Conservation (phyloP, 2,888 invertebrate species). For the Gryllus longicercus region DNA sequence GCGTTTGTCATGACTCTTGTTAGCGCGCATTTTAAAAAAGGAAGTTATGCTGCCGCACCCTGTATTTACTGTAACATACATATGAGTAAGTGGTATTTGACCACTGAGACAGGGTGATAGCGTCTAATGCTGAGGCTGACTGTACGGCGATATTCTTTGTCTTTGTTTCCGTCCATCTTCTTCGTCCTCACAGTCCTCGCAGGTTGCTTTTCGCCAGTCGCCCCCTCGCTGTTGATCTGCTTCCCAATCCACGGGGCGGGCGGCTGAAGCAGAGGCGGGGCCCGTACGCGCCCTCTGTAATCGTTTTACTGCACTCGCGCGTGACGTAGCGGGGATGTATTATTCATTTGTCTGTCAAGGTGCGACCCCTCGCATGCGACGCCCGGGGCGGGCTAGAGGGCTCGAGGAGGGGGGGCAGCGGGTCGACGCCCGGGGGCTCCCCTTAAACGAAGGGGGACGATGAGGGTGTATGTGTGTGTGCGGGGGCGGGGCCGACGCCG, state of each 20-base stretch:
- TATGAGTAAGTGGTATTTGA: too few relatives aligned
- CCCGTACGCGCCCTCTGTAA: neutral
- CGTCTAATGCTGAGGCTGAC: neutral
- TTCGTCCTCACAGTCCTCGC: neutral
- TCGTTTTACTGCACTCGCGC: slow-evolving; percentile 7
- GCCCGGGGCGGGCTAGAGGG: neutral
- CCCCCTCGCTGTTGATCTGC: neutral
- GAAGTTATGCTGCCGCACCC: too few relatives aligned
- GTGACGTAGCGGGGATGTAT: neutral
- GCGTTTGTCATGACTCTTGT: too few relatives aligned
- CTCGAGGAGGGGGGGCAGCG: neutral
- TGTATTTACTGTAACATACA: too few relatives aligned
- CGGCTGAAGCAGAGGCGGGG: neutral
- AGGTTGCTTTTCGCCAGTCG: neutral
- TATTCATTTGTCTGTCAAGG: neutral
- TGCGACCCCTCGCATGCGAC: neutral
- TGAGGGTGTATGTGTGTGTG: neutral
- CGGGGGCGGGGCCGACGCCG: neutral
- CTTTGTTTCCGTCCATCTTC: neutral
- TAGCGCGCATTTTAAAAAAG: too few relatives aligned
- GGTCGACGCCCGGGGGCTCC: neutral
- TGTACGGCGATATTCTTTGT: neutral
- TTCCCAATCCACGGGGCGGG: neutral
- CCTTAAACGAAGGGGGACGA: neutral
- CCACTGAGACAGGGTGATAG: too few relatives aligned